Base-by-base conservation (phyloP, 2,797 vertebrate genomes). In the Trematomus bernacchii region DNA sequence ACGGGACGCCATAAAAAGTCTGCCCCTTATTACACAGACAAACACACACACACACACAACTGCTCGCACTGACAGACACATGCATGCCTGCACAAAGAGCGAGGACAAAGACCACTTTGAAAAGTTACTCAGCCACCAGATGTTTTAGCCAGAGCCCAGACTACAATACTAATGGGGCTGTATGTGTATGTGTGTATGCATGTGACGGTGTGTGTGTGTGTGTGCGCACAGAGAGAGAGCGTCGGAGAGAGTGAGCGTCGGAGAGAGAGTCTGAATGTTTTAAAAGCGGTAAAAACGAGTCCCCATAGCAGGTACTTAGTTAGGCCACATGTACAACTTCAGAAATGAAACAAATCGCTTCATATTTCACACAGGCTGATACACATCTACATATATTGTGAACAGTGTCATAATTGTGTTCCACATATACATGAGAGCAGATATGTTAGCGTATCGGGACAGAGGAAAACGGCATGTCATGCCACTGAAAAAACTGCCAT, bases 51-150 rank as follows among this genome's bases (percentile, higher is more conserved):
- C 69, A 57, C 52, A 58, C 33, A 51, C 54, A 59, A 66, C 75
- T 55, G 47, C 77, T 52, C 85, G 66, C 74, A 69, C 57, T 67
- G 73, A 86, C 80, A 75, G 73, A 89, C 86, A 66, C 72, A 86
- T 47, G n/a, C 70, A 70, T 57, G 71, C 77, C 62, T 65, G 77
- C 75, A 79, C 85, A 72, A 73, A 64, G 30, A 77, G 78, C 72
- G 73, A 90, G 87, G 91, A 93, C 92, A 92, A 92, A 93, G 92
- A 91, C 89, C 70, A 93, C 90, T 91, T 93, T 93, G 91, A 94
- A 93, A 91, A 88, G 86, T 91, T 91, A 76, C 86, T 89, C 84
- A 82, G 89, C 85, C 85, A 83, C 92, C 93, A 94, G 93, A 94
- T 94, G 93, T 94, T 93, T 88, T 75, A 89, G 83, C 88, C 88